Conservation (phyloP, 53 echinoderm and acorn worm genomes). For the Temnopleurus reevesii region DNA sequence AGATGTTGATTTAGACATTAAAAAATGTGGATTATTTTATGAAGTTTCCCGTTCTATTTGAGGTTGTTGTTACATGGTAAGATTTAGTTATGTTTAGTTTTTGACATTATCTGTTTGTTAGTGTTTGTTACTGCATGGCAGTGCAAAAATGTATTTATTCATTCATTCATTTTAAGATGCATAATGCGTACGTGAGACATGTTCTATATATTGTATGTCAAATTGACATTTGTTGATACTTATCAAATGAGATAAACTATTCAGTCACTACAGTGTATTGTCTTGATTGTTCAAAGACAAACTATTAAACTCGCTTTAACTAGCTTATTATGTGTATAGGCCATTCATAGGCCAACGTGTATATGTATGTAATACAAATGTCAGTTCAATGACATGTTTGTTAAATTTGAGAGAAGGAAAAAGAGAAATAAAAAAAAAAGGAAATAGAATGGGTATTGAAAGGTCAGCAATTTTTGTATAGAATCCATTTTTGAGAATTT, state of each 20-base stretch:
- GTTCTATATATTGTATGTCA: conserved; percentile 21
- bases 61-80: too few relatives aligned
- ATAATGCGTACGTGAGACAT: neutral
- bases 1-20: too few relatives aligned
- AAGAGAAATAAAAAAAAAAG: too few relatives aligned
- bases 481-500: too few relatives aligned
- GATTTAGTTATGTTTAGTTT: neutral
- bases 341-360: conserved; percentile 24
- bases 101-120: neutral
- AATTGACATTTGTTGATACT: conserved; percentile 24
- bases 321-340: conserved; percentile 23
- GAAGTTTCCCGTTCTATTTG: too few relatives aligned
- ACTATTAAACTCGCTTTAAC: conserved; percentile 1
- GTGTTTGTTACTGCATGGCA: neutral
- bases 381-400: too few relatives aligned
- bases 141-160: neutral
- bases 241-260: neutral
- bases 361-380: neutral
- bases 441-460: too few relatives aligned
- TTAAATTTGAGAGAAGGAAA: too few relatives aligned
- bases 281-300: neutral
- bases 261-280: neutral
- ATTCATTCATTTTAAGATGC: neutral
- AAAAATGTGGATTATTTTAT: too few relatives aligned
- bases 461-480: too few relatives aligned